Percentiles rank a stretch among this genome's conserved stretches.
These are phyloP conservation scores for Amphiura filiformis DNA, from an alignment of 35 echinoderm and acorn worm genomes.

Conservation along the genomic window DNA sequence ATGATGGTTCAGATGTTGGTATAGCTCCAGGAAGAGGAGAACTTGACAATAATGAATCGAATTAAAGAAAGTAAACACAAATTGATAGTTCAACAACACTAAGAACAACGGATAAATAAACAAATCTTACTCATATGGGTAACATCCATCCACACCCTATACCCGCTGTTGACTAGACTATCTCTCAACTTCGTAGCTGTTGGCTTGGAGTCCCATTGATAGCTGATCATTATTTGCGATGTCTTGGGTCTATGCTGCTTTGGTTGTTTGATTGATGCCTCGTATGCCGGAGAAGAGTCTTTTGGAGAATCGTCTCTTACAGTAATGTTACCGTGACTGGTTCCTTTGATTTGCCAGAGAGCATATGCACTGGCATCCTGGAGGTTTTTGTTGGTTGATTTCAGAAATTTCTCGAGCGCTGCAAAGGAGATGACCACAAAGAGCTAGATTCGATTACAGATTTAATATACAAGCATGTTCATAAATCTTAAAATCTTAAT, in stretches of 20 bases:
- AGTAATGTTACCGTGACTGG: neutral
- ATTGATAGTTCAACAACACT: too few species aligned
- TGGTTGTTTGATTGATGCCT: neutral
- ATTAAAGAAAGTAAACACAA: too few species aligned
- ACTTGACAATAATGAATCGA: too few species aligned
- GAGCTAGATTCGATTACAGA: too few species aligned
- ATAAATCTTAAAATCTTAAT: too few species aligned
- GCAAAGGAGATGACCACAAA: neutral
- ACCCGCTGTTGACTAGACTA: neutral
- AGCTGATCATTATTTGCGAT: neutral
- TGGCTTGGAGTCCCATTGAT: neutral
- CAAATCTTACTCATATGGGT: slow-evolving; percentile 5
- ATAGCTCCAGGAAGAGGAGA: too few species aligned
- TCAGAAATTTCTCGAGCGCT: neutral
- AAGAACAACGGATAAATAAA: too few species aligned
- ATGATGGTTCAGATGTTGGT: too few species aligned
- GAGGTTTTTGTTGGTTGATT: neutral
- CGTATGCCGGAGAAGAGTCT: neutral
- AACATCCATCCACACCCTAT: neutral
- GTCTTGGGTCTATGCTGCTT: neutral
- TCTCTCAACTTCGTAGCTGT: neutral
- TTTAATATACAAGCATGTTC: too few species aligned
- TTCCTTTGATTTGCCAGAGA: neutral
- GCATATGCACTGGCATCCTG: neutral
- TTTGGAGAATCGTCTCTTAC: neutral